phyloP scores from a whole-genome alignment of 1,140 invertebrate genomes.

The Platyscapa corneri region DNA sequence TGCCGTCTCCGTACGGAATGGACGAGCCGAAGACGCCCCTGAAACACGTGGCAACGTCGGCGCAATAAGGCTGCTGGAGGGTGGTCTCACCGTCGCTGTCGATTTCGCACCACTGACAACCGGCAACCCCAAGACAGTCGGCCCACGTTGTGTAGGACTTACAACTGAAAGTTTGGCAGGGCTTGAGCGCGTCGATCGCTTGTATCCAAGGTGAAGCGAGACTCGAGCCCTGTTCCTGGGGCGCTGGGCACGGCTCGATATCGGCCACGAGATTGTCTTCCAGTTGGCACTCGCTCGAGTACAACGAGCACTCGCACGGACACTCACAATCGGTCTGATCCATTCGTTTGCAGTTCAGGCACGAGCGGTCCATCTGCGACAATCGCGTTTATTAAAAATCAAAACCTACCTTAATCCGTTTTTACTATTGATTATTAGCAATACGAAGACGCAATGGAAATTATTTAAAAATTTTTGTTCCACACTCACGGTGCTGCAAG shows the following conservation, averaged over 20 bases:
- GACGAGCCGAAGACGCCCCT: constrained; percentile 87
- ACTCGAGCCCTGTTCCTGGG: constrained; percentile 68
- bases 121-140: constrained; percentile 88
- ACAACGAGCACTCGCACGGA: constrained; percentile 92
- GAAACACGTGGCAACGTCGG: constrained; percentile 86
- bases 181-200: constrained; percentile 69
- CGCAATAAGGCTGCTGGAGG: constrained; percentile 84
- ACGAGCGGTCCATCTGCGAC: constrained; percentile 84
- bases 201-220: constrained; percentile 66
- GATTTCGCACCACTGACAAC: constrained; percentile 93
- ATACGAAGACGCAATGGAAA: background rate
- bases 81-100: constrained; percentile 82
- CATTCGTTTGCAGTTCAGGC: constrained; percentile 94
- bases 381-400: no score
- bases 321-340: constrained; percentile 96
- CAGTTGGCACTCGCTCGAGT: constrained; percentile 74
- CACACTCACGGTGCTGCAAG: constrained; percentile 88
- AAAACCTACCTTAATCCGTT: no score
- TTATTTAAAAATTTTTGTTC: background rate
- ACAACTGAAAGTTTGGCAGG: constrained; percentile 86
- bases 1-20: constrained; percentile 86
- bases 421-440: no score
- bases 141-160: constrained; percentile 82
- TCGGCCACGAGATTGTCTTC: constrained; percentile 53
- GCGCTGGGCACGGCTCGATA: constrained; percentile 62